Evolutionary conservation across 2,888 invertebrate genomes (phyloP).

Genomic region (Drosophila formosana): DNA sequence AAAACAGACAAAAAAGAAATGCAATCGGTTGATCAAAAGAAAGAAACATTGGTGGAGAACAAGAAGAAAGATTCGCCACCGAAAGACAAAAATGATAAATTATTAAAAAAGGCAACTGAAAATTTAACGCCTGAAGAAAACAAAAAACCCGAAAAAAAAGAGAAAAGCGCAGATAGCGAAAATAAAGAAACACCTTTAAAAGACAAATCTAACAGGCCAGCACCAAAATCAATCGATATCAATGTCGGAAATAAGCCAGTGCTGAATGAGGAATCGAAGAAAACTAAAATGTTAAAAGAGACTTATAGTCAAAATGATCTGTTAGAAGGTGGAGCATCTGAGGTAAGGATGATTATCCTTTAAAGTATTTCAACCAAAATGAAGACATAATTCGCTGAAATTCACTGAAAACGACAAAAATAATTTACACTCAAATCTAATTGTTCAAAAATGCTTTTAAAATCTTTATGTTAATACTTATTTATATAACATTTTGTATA

Average conservation of each 20-base stretch:
- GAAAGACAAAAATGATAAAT: not conserved
- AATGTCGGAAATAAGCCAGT: not conserved
- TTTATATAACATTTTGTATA: not conserved
- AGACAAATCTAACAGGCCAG: not conserved
- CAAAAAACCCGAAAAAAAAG: not conserved
- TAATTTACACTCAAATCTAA: not conserved
- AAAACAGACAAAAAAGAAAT: not conserved
- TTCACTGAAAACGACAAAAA: slow-evolving; percentile 1
- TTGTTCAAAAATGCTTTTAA: not conserved
- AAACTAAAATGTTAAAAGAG: not conserved
- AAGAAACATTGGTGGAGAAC: not conserved
- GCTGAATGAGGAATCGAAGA: not conserved
- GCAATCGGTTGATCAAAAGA: not conserved
- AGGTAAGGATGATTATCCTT: slow-evolving; percentile 36
- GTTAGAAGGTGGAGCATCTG: not conserved
- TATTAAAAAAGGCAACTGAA: too few species aligned
- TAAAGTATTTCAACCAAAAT: not conserved
- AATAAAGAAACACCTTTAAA: not conserved
- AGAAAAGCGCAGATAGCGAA: not conserved
- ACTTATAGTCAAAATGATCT: slow-evolving; percentile 2
- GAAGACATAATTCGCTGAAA: not conserved
- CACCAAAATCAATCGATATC: not conserved
- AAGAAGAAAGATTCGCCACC: not conserved
- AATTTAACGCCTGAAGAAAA: not conserved
- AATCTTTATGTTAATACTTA: not conserved